Evolutionary conservation across 2,797 vertebrate species (phyloP), one percentile per base, ranked within the genome.

Genomic region (Falco cherrug): DNA sequence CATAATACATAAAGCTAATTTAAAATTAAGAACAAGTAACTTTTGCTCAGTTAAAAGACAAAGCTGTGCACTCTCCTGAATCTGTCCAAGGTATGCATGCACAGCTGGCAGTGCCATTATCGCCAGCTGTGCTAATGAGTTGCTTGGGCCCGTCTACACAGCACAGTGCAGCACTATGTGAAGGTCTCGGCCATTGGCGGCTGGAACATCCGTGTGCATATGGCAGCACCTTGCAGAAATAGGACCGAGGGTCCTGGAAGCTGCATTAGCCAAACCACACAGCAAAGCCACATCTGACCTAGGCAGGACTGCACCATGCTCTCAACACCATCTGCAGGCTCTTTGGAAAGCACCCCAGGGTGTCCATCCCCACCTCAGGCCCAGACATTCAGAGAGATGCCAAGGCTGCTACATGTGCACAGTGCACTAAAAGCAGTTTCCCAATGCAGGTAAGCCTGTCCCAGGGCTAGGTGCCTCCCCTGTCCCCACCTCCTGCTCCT

Each of bases 181-280:
- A 67, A 77, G 35, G 56, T 61, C 35, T 56, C 1, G 1, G 31
- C 48, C 33, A 73, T 31, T 28, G 50, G 15, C 29, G 63, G 37
- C 43, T 63, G 26, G 37, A 80, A 75, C 29, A 69, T 45, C n/a
- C 1, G 0, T n/a, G 51, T 9, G 43, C 31, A 28, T 29, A 16
- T 0, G 0, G 63, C 11, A 77, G 26, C 18, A 57, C 39, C 20
- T 35, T 54, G 59, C 33, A 77, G 35, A 71, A 77, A 43, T 22
- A 56, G 0, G 0, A 37, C 24, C 0, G 1, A 18, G 43, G 31
- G 35, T 73, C 47, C 31, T 61, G 28, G 31, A 83, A 60, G n/a
- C 41, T 73, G 35, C 60, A 56, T 45, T 29, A 68, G 41, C 37
- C 17, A 67, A 18, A 24, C 25, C 17, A 43, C 2, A 2, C n/a